Evolutionary conservation across 2,888 invertebrate species (phyloP).

Genomic region (Calameuta pallipes): DNA sequence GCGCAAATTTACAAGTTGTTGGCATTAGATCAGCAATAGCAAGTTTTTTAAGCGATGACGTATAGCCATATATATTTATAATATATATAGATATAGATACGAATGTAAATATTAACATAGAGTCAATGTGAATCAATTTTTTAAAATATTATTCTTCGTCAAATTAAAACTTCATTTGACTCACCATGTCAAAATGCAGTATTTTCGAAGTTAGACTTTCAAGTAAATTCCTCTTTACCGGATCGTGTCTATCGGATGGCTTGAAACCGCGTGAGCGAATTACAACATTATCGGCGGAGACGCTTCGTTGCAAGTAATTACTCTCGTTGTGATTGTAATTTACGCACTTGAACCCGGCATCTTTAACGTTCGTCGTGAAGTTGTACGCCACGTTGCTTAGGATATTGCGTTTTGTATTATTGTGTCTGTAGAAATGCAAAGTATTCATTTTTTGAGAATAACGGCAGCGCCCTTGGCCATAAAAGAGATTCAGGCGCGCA

Average conservation of each 20-base stretch:
- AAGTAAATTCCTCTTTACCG: slow-evolving; percentile 82
- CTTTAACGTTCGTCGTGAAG: slow-evolving; percentile 40
- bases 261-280: slow-evolving; percentile 77
- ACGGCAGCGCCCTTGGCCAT: not conserved
- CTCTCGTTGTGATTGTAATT: slow-evolving; percentile 34
- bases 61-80: not conserved
- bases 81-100: not conserved
- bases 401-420: slow-evolving; percentile 44
- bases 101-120: not conserved
- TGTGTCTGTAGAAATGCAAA: slow-evolving; percentile 37
- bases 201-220: slow-evolving; percentile 84
- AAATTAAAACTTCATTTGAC: slow-evolving; percentile 51
- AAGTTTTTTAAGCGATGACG: not conserved
- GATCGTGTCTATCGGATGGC: slow-evolving; percentile 87
- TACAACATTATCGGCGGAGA: slow-evolving; percentile 63
- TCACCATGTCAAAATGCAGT: slow-evolving; percentile 86
- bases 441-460: slow-evolving; percentile 15
- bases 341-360: slow-evolving; percentile 47
- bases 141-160: not conserved
- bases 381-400: slow-evolving; percentile 43
- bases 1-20: not conserved
- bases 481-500: slow-evolving; percentile 11
- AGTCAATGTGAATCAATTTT: not conserved
- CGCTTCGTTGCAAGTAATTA: slow-evolving; percentile 54
- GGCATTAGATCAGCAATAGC: not conserved